A percentile compares a stretch with the other conserved stretches of the same genome.
phyloP scores from a whole-genome alignment of 2,113 vertebrate species.

The Tachuris rubrigastra region DNA sequence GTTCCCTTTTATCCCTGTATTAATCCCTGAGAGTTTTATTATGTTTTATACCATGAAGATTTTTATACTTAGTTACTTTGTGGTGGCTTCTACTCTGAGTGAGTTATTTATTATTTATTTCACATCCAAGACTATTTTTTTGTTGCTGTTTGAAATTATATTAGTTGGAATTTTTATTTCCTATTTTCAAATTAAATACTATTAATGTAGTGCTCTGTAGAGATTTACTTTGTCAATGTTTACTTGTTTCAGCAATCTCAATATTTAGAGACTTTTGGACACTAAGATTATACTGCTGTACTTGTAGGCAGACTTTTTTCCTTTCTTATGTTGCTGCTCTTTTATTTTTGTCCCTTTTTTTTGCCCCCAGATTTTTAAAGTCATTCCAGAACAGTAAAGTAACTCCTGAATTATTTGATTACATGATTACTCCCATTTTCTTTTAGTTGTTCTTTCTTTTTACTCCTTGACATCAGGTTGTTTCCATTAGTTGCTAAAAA shows the following conservation, averaged over 20 bases:
- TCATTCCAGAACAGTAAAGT: neutral
- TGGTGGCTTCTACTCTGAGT: neutral
- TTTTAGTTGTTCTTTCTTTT: neutral
- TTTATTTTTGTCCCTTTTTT: neutral
- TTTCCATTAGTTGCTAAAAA: neutral
- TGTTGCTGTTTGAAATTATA: neutral
- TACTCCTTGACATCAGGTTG: neutral
- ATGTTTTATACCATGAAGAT: neutral
- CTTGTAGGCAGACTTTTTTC: neutral
- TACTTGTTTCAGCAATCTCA: neutral
- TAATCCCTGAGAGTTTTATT: neutral
- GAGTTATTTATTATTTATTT: neutral
- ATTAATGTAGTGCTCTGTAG: neutral
- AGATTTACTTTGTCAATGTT: neutral
- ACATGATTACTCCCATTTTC: neutral
- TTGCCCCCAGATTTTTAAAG: accelerated
- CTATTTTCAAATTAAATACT: neutral
- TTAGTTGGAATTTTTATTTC: neutral
- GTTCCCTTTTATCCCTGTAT: neutral
- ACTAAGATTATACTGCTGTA: neutral
- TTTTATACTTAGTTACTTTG: neutral
- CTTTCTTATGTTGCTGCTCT: neutral
- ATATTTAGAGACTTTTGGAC: neutral
- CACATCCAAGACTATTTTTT: neutral
- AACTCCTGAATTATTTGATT: neutral